Conservation (phyloP, 2,797 vertebrate species). For the Peromyscus aztecus region DNA sequence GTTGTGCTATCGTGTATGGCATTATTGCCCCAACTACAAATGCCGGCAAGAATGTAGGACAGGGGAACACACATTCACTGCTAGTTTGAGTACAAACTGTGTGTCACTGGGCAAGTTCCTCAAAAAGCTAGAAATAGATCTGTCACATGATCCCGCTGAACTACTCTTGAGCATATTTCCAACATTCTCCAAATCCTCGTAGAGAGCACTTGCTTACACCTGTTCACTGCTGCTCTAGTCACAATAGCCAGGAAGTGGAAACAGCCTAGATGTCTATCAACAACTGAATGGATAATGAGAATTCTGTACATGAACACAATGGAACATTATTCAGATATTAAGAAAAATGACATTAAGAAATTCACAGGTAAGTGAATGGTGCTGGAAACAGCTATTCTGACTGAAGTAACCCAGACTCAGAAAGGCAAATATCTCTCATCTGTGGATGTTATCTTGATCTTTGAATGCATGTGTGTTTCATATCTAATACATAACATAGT, state of each 20-base stretch:
- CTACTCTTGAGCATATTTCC: background rate
- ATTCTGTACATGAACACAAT: background rate
- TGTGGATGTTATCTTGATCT: background rate
- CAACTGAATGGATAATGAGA: background rate
- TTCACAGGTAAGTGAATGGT: background rate
- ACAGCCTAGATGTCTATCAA: background rate
- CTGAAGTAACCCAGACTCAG: background rate
- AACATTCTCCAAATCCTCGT: background rate
- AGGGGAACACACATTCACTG: background rate
- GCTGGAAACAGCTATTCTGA: background rate
- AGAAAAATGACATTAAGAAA: background rate
- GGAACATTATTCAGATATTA: background rate
- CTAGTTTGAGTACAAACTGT: background rate
- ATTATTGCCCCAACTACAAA: background rate
- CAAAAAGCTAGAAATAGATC: background rate
- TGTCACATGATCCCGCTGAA: background rate
- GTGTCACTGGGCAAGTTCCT: no score
- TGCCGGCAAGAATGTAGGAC: background rate
- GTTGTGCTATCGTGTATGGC: background rate
- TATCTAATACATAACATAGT: background rate
- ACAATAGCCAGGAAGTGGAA: background rate
- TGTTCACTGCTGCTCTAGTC: background rate
- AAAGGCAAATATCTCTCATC: background rate
- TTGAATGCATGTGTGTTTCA: background rate
- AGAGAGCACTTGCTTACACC: background rate